Evolutionary conservation across 2,113 vertebrate genomes (phyloP).

Genomic region (Lepisosteus oculatus): DNA sequence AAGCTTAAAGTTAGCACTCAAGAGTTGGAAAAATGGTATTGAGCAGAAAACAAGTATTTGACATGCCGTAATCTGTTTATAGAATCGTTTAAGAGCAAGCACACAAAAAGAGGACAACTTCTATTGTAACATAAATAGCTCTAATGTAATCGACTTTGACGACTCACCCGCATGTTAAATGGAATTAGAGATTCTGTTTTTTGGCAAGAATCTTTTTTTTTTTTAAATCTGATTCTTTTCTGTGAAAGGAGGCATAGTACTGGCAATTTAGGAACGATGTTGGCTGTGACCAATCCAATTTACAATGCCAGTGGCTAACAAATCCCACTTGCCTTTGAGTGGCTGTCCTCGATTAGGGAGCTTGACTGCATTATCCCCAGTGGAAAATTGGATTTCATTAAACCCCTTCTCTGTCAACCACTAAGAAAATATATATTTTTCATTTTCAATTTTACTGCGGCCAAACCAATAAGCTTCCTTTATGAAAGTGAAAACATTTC

Average conservation of each 20-base stretch:
- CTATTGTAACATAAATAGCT: too few species aligned
- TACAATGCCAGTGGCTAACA: background rate
- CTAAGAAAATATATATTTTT: background rate
- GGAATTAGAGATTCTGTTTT: too few species aligned
- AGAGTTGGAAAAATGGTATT: too few species aligned
- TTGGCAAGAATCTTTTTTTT: too few species aligned
- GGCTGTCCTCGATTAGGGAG: background rate
- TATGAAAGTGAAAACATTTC: constrained; percentile 2
- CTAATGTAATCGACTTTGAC: too few species aligned
- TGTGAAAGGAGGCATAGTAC: background rate
- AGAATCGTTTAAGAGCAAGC: too few species aligned
- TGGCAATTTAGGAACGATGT: background rate
- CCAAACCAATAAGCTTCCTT: background rate
- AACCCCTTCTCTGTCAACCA: background rate
- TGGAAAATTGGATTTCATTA: background rate
- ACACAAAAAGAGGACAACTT: too few species aligned
- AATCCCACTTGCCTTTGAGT: background rate
- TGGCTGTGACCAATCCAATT: background rate
- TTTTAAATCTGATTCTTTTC: too few species aligned
- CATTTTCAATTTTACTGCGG: constrained; percentile 1
- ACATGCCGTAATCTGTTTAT: too few species aligned
- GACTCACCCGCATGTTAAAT: too few species aligned
- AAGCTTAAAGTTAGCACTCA: too few species aligned
- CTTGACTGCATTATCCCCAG: constrained; percentile 2
- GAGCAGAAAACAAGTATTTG: too few species aligned